phyloP scores from a whole-genome alignment of 2,888 invertebrate species.

The Folsomia manolachei region DNA sequence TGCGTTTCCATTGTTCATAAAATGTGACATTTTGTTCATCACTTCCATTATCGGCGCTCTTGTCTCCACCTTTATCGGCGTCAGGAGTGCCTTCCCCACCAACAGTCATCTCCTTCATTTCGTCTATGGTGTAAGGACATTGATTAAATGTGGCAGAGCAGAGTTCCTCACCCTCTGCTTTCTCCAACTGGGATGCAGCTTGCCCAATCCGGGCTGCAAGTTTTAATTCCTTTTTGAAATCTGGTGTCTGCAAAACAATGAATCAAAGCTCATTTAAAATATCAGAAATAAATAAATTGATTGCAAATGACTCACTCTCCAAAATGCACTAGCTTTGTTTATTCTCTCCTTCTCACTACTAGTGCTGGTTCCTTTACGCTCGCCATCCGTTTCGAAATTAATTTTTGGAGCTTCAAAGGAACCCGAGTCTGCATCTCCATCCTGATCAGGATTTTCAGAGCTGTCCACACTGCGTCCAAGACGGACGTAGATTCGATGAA shows the following conservation, averaged over 20 bases:
- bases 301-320: too few species aligned
- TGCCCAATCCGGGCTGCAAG: slow-evolving; percentile 32
- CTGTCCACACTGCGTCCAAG: not conserved
- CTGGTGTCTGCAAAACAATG: slow-evolving; percentile 23
- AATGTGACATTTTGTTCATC: not conserved
- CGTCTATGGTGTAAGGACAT: slow-evolving; percentile 32
- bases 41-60: not conserved
- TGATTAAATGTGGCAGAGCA: slow-evolving; percentile 32
- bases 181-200: not conserved
- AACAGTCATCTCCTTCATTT: slow-evolving; percentile 31
- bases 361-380: too few species aligned
- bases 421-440: too few species aligned
- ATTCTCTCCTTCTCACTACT: too few species aligned
- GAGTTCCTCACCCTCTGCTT: slow-evolving; percentile 24
- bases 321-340: too few species aligned
- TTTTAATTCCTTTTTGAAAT: slow-evolving; percentile 35
- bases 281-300: not conserved
- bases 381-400: too few species aligned
- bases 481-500: not conserved
- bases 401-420: too few species aligned
- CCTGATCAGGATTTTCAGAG: not conserved
- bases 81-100: not conserved
- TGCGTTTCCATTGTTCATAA: not conserved
- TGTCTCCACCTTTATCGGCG: not conserved
- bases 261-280: not conserved